Percentiles rank a stretch among this genome's conserved stretches.
Evolutionary conservation across 92 coral and sea anemone species (phyloP).

Genomic region (Epizoanthus scotinus): DNA sequence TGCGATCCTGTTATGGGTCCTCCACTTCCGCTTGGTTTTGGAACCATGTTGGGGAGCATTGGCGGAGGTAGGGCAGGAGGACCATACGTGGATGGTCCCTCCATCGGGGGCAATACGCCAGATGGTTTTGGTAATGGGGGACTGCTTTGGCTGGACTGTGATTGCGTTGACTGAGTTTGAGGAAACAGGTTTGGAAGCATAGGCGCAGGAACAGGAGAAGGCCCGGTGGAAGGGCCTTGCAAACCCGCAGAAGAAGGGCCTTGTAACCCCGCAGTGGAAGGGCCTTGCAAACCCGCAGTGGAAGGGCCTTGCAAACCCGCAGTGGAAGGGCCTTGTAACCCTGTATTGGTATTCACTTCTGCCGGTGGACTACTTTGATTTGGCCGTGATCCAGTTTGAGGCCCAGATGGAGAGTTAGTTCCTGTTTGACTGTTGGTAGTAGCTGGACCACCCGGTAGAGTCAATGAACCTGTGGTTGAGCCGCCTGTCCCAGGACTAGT

Average conservation of each 20-base stretch:
- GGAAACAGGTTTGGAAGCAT: background rate
- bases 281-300: no score
- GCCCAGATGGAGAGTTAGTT: no score
- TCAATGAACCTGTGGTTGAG: background rate
- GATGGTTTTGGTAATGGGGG: constrained; percentile 4
- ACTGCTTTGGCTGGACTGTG: background rate
- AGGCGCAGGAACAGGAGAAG: background rate
- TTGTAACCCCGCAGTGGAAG: no score
- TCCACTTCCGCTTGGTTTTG: constrained; percentile 12
- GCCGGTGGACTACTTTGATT: no score
- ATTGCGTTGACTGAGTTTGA: background rate
- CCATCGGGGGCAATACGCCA: constrained; percentile 7
- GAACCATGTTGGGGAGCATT: constrained; percentile 13
- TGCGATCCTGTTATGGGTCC: background rate
- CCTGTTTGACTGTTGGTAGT: background rate
- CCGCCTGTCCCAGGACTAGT: background rate
- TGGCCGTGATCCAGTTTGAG: no score
- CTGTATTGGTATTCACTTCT: no score
- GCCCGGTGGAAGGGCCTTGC: background rate
- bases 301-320: no score
- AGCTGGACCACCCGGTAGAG: background rate
- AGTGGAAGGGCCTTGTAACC: no score
- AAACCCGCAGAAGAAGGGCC: no score
- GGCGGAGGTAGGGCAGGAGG: constrained; percentile 6
- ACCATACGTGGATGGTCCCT: background rate